These are phyloP conservation scores for Copidosoma aretas DNA, from an alignment of 2,888 invertebrate species.

Conservation along the genomic window DNA sequence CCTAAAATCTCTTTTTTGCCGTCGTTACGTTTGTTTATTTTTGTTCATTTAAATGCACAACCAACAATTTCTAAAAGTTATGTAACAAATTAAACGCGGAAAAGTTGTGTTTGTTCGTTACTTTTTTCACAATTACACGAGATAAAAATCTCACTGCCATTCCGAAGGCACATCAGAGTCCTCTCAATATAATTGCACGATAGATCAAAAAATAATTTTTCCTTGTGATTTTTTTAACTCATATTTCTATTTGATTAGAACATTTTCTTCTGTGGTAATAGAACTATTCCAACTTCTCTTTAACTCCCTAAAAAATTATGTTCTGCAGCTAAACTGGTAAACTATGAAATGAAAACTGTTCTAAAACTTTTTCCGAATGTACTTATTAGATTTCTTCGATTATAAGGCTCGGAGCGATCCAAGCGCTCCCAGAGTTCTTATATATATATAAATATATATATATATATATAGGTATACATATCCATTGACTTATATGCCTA, in stretches of 20 bases:
- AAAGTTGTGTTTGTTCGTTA: slow-evolving; percentile 5
- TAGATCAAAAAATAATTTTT: too few relatives aligned
- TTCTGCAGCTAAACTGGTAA: too few relatives aligned
- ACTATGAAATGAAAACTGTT: too few relatives aligned
- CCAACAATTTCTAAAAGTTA: slow-evolving; percentile 25
- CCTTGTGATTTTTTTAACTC: slow-evolving; percentile 9
- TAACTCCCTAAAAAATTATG: neutral
- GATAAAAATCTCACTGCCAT: neutral
- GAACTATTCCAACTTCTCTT: neutral
- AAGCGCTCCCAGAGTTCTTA: too few relatives aligned
- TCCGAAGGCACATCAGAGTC: slow-evolving; percentile 33
- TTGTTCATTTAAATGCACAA: slow-evolving; percentile 23
- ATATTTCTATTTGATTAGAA: neutral
- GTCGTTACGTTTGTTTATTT: neutral
- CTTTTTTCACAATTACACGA: slow-evolving; percentile 1
- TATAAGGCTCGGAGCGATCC: too few relatives aligned
- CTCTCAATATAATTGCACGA: slow-evolving; percentile 27
- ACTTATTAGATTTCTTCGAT: too few relatives aligned
- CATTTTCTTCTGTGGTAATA: neutral
- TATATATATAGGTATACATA: too few relatives aligned
- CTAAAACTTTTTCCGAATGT: too few relatives aligned
- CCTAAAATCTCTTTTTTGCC: slow-evolving; percentile 2
- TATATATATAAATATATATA: too few relatives aligned
- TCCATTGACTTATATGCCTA: too few relatives aligned
- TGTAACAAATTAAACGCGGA: slow-evolving; percentile 12